Percentiles rank a stretch among this genome's conserved stretches.
phyloP scores from a whole-genome alignment of 2,113 vertebrate species.

The Callipepla squamata region DNA sequence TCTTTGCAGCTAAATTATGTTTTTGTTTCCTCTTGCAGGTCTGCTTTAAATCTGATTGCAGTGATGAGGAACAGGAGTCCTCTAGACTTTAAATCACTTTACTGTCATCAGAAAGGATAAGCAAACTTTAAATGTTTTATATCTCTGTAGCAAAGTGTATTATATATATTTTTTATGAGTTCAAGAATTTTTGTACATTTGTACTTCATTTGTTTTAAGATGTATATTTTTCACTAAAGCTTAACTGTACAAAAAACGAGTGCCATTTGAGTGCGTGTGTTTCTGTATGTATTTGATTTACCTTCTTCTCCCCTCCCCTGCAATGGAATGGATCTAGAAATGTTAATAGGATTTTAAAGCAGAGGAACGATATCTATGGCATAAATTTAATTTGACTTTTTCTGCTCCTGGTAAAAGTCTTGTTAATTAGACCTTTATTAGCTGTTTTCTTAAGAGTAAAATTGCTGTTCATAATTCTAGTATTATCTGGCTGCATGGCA shows the following conservation, averaged over 20 bases:
- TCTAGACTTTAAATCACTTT: conserved; percentile 82
- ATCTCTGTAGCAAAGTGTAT: conserved; percentile 88
- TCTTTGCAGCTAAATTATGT: conserved; percentile 2
- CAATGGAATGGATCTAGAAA: conserved; percentile 29
- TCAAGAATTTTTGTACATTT: conserved; percentile 88
- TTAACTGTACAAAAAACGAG: conserved; percentile 89
- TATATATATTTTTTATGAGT: conserved; percentile 87
- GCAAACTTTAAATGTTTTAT: conserved; percentile 74
- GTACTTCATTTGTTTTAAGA: conserved; percentile 92
- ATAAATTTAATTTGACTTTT: conserved; percentile 19
- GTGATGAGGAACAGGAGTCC: conserved; percentile 83
- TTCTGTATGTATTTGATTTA: conserved; percentile 64
- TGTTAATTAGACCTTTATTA: conserved; percentile 27
- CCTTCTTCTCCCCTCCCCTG: not conserved
- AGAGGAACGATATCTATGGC: conserved; percentile 28
- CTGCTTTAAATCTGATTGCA: conserved; percentile 85
- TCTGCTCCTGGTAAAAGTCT: conserved; percentile 23
- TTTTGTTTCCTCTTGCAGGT: conserved; percentile 77
- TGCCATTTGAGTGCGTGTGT: conserved; percentile 85
- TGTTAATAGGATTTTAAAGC: conserved; percentile 43
- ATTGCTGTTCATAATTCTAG: not conserved
- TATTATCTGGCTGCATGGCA: not conserved
- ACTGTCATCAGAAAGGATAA: conserved; percentile 79
- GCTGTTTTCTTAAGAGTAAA: conserved; percentile 16
- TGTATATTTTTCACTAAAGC: conserved; percentile 94